Percentiles rank a stretch among this genome's conserved stretches.
Conservation (phyloP, 2,113 vertebrate species). For the Panthera tigris region DNA sequence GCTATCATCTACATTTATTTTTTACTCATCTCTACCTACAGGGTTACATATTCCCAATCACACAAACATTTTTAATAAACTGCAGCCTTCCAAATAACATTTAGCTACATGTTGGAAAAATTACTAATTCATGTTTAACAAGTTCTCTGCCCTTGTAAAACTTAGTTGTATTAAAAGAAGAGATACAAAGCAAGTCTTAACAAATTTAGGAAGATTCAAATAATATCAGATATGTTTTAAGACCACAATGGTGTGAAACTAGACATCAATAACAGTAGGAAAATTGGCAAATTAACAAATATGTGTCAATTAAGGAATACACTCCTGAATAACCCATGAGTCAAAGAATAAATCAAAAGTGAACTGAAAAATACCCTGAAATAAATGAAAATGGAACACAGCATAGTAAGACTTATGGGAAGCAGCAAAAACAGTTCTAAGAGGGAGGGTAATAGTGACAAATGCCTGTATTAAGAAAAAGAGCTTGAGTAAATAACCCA, state of each 20-base stretch:
- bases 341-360: not conserved
- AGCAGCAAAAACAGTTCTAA: not conserved
- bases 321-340: not conserved
- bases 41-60: not conserved
- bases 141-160: not conserved
- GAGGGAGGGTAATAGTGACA: not conserved
- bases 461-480: not conserved
- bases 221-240: not conserved
- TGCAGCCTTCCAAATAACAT: not conserved
- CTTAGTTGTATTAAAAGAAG: not conserved
- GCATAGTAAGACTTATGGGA: not conserved
- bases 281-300: not conserved
- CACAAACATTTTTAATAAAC: not conserved
- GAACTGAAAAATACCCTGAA: not conserved
- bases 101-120: not conserved
- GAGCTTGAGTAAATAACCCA: not conserved
- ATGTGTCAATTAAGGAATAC: not conserved
- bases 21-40: not conserved
- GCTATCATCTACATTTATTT: not conserved
- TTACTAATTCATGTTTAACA: not conserved
- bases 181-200: not conserved
- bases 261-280: not conserved
- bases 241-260: not conserved
- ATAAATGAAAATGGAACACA: not conserved
- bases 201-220: not conserved